Evolutionary conservation across 2,113 vertebrate genomes (phyloP), one percentile per base, ranked within the genome.

Genomic region (Malurus cyaneus): DNA sequence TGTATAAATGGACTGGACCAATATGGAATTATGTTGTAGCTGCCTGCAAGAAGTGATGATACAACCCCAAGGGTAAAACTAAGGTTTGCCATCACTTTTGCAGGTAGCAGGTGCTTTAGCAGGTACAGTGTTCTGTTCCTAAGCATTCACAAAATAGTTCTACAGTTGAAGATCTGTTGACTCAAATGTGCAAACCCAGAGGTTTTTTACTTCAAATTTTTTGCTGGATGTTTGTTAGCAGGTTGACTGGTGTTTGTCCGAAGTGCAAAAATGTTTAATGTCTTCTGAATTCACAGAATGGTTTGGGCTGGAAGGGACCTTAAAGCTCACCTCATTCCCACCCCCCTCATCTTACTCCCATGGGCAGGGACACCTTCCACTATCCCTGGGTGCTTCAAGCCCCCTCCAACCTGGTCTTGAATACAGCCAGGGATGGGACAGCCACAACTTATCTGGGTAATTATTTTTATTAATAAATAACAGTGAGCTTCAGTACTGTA

Each of bases 351-450:
- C 39, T 39, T 39, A 39, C 39, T 60, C 69, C 53, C 41, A 6
- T 4, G 24, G 53, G n/a, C 11, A 82, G 54, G 29, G 36, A 23
- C 41, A 69, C 9, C 17, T 76, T 49, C 25, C 62, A 19, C 20
- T 16, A 19, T 5, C 29, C 14, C 62, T 49, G 49, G 47, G 18
- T 61, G 47, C 41, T 76, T n/a, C n/a, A 53, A 81, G 4, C 29
- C n/a, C 50, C 0, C 0, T 54, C 54, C 53, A 47, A 1, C 47
- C 39, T 76, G 54, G n/a, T 41, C 41, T 49, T 31, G n/a, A n/a
- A 31, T 26, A 18, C n/a, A 34, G 8, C n/a, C 16, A 9, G 54
- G 41, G 14, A 82, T 26, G 31, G 70, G 9, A 29, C n/a, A 54
- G 47, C 61, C 53, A 61, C 61, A 67, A n/a, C 47, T 81, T 7